Conservation (phyloP, 1,140 invertebrate species). For the Drosophila hydei region DNA sequence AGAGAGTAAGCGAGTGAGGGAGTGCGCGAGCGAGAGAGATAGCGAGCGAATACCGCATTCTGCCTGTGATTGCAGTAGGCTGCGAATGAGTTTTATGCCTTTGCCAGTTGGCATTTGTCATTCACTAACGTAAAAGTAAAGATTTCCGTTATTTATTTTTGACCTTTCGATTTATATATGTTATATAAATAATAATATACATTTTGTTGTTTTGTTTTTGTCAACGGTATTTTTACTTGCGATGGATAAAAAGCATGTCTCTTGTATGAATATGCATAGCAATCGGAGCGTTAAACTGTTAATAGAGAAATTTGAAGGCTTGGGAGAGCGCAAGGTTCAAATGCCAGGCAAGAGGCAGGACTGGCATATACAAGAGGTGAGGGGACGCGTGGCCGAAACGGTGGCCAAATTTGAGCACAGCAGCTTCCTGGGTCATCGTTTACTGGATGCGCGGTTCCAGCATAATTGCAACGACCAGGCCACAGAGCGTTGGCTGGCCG, state of each 20-base stretch:
- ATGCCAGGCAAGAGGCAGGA: not conserved
- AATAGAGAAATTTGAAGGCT: slow-evolving; percentile 28
- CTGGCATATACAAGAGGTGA: not conserved
- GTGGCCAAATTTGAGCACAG: slow-evolving; percentile 30
- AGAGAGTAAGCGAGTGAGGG: not conserved
- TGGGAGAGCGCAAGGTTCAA: not conserved
- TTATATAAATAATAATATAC: not conserved
- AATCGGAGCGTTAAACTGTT: slow-evolving; percentile 10
- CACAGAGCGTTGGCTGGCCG: not conserved
- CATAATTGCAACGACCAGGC: not conserved
- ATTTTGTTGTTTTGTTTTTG: not conserved
- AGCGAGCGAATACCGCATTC: too few species aligned
- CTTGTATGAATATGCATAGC: not conserved
- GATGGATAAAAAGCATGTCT: not conserved
- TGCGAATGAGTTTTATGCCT: not conserved
- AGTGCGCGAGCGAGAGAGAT: not conserved
- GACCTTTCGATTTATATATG: not conserved
- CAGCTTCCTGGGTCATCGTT: not conserved
- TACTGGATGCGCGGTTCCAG: not conserved
- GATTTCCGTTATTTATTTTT: not conserved
- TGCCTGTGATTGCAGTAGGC: slow-evolving; percentile 9
- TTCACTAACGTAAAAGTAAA: not conserved
- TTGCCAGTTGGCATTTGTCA: not conserved
- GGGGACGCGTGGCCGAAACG: slow-evolving; percentile 19
- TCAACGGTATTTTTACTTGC: not conserved